Conservation (phyloP, 2,113 vertebrate genomes). For the Campylorhamphus procurvoides region DNA sequence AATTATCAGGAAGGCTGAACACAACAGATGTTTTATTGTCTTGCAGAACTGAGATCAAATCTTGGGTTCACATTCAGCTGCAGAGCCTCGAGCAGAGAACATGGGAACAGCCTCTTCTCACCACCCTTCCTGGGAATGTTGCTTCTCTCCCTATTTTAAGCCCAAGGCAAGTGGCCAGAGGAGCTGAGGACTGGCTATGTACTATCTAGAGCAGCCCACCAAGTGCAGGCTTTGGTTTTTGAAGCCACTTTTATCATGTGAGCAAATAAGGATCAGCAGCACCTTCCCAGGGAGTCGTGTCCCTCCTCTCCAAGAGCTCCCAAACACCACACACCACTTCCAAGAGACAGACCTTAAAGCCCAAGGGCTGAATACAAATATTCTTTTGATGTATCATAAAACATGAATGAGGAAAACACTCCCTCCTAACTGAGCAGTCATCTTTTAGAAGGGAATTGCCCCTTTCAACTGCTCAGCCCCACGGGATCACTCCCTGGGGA, state of each 20-base stretch:
- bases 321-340: rapidly evolving
- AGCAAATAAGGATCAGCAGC: not conserved
- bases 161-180: not conserved
- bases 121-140: not conserved
- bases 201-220: not conserved
- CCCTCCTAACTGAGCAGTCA: not conserved
- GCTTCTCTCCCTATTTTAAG: not conserved
- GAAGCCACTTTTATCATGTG: rapidly evolving
- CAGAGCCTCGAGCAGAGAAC: not conserved
- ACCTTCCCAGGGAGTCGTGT: rapidly evolving
- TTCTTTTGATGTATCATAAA: not conserved
- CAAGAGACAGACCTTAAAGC: not conserved
- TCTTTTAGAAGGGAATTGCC: not conserved
- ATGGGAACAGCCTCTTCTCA: not conserved
- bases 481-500: not conserved
- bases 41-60: not conserved
- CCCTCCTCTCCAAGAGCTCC: rapidly evolving
- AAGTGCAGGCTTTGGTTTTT: not conserved
- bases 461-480: not conserved
- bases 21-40: slow-evolving; percentile 55
- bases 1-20: slow-evolving; percentile 44
- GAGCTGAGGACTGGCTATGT: not conserved
- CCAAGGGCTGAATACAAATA: not conserved
- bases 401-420: not conserved
- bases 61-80: not conserved